These are phyloP conservation scores for Enteromius radiatus DNA, from an alignment of 2,797 vertebrate species.

Conservation along the genomic window DNA sequence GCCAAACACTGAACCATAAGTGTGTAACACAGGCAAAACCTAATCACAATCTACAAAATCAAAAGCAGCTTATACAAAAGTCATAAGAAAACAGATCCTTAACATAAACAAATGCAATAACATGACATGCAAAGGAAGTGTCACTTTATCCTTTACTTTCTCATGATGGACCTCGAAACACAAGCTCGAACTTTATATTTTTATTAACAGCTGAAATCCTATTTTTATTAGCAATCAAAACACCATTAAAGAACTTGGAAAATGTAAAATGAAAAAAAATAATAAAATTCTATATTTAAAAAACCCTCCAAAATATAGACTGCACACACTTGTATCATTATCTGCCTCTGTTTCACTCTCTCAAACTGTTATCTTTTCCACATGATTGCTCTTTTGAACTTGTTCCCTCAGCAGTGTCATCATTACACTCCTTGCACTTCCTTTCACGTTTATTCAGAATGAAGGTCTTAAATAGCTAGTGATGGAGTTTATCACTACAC, in stretches of 20 bases:
- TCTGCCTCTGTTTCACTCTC: neutral
- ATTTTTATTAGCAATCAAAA: neutral
- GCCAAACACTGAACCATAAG: neutral
- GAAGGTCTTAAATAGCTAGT: neutral
- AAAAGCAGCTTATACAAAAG: neutral
- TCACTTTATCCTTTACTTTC: neutral
- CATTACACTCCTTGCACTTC: neutral
- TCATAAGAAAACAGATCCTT: neutral
- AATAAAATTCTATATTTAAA: neutral
- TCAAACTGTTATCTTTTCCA: slow-evolving; percentile 15
- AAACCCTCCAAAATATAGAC: neutral
- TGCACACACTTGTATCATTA: neutral
- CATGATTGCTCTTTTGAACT: neutral
- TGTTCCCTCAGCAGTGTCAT: neutral
- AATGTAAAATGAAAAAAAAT: too few relatives aligned
- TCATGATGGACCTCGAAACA: neutral
- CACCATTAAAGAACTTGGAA: too few relatives aligned
- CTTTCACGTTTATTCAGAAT: neutral
- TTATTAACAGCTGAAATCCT: too few relatives aligned
- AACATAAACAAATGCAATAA: neutral
- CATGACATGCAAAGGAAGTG: neutral
- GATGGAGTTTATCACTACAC: neutral
- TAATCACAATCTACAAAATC: neutral
- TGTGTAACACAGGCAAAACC: neutral
- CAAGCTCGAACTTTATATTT: neutral